A percentile compares a stretch with the other conserved stretches of the same genome.
phyloP scores from a whole-genome alignment of 37 sponge, comb jelly and placozoan genomes.

The Amphimedon queenslandica region DNA sequence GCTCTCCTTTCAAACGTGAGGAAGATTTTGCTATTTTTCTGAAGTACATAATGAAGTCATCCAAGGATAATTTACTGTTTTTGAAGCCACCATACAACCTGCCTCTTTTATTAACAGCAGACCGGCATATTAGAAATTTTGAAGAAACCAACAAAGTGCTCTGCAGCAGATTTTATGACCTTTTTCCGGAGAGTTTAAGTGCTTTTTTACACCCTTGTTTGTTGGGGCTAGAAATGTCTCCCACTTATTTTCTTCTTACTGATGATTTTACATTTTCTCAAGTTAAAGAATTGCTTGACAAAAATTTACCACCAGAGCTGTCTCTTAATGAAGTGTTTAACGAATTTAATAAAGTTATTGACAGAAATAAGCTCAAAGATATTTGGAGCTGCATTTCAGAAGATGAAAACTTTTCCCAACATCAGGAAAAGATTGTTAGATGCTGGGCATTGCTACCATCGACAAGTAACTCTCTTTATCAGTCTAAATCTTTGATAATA shows the following conservation, averaged over 20 bases:
- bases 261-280: background rate
- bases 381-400: background rate
- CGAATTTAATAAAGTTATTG: background rate
- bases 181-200: background rate
- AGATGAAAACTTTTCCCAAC: background rate
- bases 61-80: background rate
- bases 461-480: background rate
- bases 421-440: background rate
- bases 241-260: background rate
- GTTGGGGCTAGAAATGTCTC: background rate
- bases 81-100: constrained; percentile 30
- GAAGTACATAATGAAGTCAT: background rate
- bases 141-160: constrained; percentile 25
- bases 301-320: background rate
- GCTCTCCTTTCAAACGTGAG: constrained; percentile 3
- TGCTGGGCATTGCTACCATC: background rate
- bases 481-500: background rate
- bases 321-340: background rate
- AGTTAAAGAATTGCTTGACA: background rate
- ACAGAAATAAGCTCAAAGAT: background rate
- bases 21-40: constrained; percentile 1
- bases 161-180: constrained; percentile 4
- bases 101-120: constrained; percentile 46
- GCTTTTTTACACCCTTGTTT: constrained; percentile 18
- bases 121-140: constrained; percentile 20